A percentile compares a stretch with the other conserved stretches of the same genome.
Evolutionary conservation across 2,113 vertebrate genomes (phyloP).

Genomic region (Drymodes brunneopygia): DNA sequence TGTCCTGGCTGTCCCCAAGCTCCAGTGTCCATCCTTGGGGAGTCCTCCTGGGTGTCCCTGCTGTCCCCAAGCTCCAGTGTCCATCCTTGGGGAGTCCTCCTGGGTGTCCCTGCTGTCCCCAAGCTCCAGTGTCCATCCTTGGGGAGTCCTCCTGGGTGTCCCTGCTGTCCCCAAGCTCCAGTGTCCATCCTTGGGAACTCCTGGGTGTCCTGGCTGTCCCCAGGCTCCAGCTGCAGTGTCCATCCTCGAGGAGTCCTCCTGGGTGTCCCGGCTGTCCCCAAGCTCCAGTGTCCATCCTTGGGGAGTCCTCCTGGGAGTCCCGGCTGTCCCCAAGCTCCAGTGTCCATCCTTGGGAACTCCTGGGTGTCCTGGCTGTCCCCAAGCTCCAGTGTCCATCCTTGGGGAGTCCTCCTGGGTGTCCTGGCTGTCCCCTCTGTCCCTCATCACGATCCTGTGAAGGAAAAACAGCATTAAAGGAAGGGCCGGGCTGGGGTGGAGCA

Average conservation of each 20-base stretch:
- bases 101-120: no score
- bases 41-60: background rate
- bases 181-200: background rate
- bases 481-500: background rate
- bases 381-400: no score
- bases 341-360: no score
- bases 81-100: no score
- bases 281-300: background rate
- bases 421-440: background rate
- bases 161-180: background rate
- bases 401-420: background rate
- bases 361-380: no score
- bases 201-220: background rate
- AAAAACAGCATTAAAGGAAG: background rate
- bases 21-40: background rate
- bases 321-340: background rate
- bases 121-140: no score
- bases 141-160: background rate
- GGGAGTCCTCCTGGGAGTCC: background rate
- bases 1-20: background rate
- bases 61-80: background rate
- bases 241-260: background rate
- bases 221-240: background rate
- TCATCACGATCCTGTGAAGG: background rate
- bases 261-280: background rate